Evolutionary conservation across 2,113 vertebrate genomes (phyloP).

Genomic region (Aphyosemion australe): DNA sequence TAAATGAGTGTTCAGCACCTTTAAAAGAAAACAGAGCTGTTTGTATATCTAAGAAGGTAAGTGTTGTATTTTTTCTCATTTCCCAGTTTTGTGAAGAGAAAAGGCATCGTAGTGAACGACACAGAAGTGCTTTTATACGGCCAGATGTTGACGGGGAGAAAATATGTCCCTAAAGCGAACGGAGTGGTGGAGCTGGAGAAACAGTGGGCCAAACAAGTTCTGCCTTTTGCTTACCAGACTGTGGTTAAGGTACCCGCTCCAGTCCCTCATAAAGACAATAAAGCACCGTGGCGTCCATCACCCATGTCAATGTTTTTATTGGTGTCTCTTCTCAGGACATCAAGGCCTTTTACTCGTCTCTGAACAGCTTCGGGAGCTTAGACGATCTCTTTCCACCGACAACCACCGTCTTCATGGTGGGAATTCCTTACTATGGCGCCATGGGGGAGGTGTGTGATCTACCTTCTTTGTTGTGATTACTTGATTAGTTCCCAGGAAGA

Average conservation of each 20-base stretch:
- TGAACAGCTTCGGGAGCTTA: constrained; percentile 86
- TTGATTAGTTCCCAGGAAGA: too few relatives aligned
- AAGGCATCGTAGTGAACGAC: constrained; percentile 92
- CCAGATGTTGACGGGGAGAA: constrained; percentile 89
- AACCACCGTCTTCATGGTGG: constrained; percentile 93
- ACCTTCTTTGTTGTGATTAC: too few relatives aligned
- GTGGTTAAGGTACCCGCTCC: constrained; percentile 85
- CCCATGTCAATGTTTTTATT: not conserved
- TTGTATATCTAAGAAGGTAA: not conserved
- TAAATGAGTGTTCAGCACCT: too few relatives aligned
- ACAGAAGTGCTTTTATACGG: constrained; percentile 86
- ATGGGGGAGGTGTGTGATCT: constrained; percentile 88
- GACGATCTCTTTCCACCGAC: constrained; percentile 89
- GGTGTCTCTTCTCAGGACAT: constrained; percentile 83
- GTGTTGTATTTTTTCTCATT: not conserved
- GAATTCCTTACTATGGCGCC: constrained; percentile 93
- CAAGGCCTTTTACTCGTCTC: constrained; percentile 87
- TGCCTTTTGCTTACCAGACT: constrained; percentile 92
- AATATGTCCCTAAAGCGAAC: constrained; percentile 87
- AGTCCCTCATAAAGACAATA: too few relatives aligned
- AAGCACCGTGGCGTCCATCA: not conserved
- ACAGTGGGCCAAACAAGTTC: constrained; percentile 94
- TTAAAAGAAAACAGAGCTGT: not conserved
- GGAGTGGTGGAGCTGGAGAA: constrained; percentile 92
- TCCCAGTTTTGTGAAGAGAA: constrained; percentile 87